Evolutionary conservation across 2,797 vertebrate species (phyloP).

Genomic region (Erpetoichthys calabaricus): DNA sequence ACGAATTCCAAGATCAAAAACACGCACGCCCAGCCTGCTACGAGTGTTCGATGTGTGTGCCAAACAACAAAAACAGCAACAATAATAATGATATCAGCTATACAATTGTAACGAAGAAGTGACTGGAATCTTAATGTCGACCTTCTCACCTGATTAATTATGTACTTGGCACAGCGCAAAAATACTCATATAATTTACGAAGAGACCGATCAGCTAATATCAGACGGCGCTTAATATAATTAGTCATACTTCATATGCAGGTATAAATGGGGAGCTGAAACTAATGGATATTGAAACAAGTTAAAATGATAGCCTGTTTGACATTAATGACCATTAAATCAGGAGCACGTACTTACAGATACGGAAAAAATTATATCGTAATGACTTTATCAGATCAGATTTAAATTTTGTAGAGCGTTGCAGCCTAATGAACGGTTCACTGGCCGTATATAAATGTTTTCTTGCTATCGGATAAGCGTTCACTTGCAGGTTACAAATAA

Average conservation of each 20-base stretch:
- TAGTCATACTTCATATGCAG: slow-evolving; percentile 30
- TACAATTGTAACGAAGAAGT: not conserved
- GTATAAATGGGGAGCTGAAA: slow-evolving; percentile 32
- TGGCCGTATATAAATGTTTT: not conserved
- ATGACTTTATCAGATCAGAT: slow-evolving; percentile 11
- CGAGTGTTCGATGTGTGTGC: no score
- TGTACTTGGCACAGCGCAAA: slow-evolving; percentile 18
- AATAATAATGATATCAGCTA: slow-evolving; percentile 3
- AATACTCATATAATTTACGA: slow-evolving; percentile 22
- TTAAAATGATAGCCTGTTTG: slow-evolving; percentile 20
- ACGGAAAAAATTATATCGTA: slow-evolving; percentile 16
- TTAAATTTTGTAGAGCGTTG: slow-evolving; percentile 11
- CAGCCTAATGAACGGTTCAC: slow-evolving; percentile 10
- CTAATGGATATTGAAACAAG: slow-evolving; percentile 32
- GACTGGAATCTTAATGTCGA: slow-evolving; percentile 4
- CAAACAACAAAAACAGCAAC: not conserved
- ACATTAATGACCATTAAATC: slow-evolving; percentile 29
- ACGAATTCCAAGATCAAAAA: no score
- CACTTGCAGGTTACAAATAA: no score
- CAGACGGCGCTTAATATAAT: slow-evolving; percentile 25
- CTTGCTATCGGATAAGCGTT: no score
- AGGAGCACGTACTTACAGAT: slow-evolving; percentile 15
- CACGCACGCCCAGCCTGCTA: no score
- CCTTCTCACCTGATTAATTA: slow-evolving; percentile 16
- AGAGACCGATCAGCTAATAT: slow-evolving; percentile 25